Base-by-base conservation (phyloP, 37 sponge, comb jelly and placozoan genomes). In the Amphimedon queenslandica region DNA sequence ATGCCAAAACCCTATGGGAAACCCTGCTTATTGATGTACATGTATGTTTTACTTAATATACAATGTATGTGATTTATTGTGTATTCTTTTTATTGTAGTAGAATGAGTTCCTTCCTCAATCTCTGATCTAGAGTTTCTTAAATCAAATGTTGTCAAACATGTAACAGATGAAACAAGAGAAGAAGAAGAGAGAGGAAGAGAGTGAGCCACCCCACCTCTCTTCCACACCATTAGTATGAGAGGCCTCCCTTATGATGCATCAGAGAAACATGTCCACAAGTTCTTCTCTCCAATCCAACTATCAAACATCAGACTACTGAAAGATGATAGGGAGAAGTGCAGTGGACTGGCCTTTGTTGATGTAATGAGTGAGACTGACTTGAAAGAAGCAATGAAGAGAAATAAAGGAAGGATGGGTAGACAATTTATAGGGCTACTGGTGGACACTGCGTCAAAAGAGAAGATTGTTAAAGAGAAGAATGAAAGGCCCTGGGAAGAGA, bases 301-400 rank as follows among this genome's bases (percentile, higher is more conserved):
- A 37, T 53, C 30, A 35, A 84, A 64, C 4, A 77, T 94, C 31
- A 57, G 98, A 11, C 67, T 87, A 51, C 85, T 82, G 1, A 35
- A 58, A 18, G 86, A 90, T 64, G 55, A 69, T 20, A 65, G 79
- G 28, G 95, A 92, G 1, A 74, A 88, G 1, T 95, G 95, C 25
- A 85, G 92, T 0, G 98, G 98, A 16, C 43, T 86, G 34, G 96
- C 92, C 21, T 97, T 87, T 58, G 98, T 88, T 5, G 98, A 97
- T 74, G 91, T 97, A 37, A 66, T 69, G 28, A 73, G 75, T 32
- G 85, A 88, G 34, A 35, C 69, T 51, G 98, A 97, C 57, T 55
- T 91, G 69, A 39, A 70, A 40, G 71, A 94, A 27, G 92, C 92
- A 30, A 69, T 97, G 40, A 84, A 76, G 53, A 66, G 80, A 11